Base-by-base conservation (phyloP, 2,888 invertebrate species). In the Heliconius sara region DNA sequence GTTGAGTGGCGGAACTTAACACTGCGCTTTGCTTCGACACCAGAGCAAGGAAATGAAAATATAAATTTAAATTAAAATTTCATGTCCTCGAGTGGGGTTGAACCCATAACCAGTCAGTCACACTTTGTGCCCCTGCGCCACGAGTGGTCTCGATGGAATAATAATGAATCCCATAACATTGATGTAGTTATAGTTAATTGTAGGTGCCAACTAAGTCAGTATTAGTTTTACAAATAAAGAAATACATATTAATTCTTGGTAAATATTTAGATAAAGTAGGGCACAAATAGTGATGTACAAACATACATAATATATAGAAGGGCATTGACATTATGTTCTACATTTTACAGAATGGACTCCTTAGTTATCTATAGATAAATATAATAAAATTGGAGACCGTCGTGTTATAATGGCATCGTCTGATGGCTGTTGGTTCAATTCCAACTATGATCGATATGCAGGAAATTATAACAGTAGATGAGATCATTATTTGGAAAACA, bases 181-280 rank as follows among this genome's bases (percentile, higher is more conserved):
- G 5, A 47, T 22, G 10, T 57, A n/a, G 22, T 7, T 43, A 3
- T 22, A 52, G 16, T 27, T 72, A 30, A 72, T 57, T 57, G 1
- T 57, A 72, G 57, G 30, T 13, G 25, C 12, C 52, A 72, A 57
- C 30, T 34, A 72, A n/a, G 27, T 72, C 70, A 70, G 43, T 70
- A 47, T 70, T 70, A 47, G 57, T 30, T 13, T 57, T 57, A 57
- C 22, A 52, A 57, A 57, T 72, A 57, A 72, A 57, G 9, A 72
- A 72, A 57, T 30, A 72, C 7, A 25, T 52, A 34, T 34, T 57
- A 57, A n/a, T 72, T 72, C 72, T 72, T n/a, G 12, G 72, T 72
- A 72, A 72, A 57, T 72, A 72, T 30, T 52, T n/a, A 34, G 30
- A 57, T 57, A 57, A 57, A 57, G 30, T 30, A 34, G 72, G 72